These are phyloP conservation scores for Equus quagga DNA, from an alignment of 2,113 vertebrate genomes.

Conservation along the genomic window DNA sequence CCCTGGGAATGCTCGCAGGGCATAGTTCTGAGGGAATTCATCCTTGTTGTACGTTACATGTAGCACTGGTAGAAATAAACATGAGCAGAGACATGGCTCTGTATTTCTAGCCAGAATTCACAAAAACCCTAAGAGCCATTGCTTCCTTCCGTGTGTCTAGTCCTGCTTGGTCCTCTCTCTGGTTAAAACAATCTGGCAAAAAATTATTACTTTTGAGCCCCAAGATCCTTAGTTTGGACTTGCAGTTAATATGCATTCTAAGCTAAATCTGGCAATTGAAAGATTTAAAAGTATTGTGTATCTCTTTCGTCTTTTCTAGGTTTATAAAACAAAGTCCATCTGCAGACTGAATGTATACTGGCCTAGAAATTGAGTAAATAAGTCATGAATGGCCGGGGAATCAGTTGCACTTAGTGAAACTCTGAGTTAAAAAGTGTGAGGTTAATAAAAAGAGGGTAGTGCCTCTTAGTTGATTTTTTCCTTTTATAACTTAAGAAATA, in stretches of 20 bases:
- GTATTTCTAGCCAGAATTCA: not conserved
- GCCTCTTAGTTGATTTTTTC: not conserved
- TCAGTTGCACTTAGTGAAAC: not conserved
- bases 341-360: not conserved
- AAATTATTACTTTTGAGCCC: not conserved
- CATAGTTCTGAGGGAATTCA: not conserved
- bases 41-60: not conserved
- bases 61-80: not conserved
- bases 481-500: constrained; percentile 37
- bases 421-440: not conserved
- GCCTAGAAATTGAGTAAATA: not conserved
- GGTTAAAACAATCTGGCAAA: constrained; percentile 16
- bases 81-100: not conserved
- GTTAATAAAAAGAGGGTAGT: not conserved
- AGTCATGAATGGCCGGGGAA: not conserved
- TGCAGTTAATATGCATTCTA: constrained; percentile 9
- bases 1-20: not conserved
- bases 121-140: not conserved
- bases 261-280: constrained; percentile 23
- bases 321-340: not conserved
- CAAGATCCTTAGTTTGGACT: not conserved
- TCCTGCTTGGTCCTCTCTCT: not conserved
- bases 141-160: not conserved
- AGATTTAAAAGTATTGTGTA: constrained; percentile 35
- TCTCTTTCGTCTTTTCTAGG: not conserved